Evolutionary conservation across 2,888 invertebrate species (phyloP), one percentile per base, ranked within the genome.

Genomic region (Megastigmus dorsalis): DNA sequence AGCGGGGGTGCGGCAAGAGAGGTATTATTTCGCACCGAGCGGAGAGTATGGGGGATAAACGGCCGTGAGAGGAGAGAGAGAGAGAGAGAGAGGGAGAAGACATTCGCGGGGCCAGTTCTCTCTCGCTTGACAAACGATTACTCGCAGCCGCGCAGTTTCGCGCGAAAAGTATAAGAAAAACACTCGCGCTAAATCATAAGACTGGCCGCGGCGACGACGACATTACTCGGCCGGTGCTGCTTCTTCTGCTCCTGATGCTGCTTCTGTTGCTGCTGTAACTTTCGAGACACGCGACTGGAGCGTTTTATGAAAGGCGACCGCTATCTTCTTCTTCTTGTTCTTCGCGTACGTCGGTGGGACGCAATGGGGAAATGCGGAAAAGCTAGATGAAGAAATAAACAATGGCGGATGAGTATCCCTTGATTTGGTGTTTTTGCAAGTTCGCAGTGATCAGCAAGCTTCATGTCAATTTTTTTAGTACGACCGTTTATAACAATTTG

Each of bases 111-210:
- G 20, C 9, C n/a, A n/a, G n/a, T n/a, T n/a, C n/a, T n/a, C n/a
- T 30, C 30, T n/a, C 38, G 63, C 78, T 78, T 80, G 80, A 80
- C 80, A 80, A 79, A 79, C 78, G 79, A 78, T 79, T 78, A 79
- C 57, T 73, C 75, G 70, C 48, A 4, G 52, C 55, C 33, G 48
- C 23, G 26, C 36, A 30, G 54, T 54, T 54, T 54, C 15, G 50
- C 23, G 55, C 18, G 48, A n/a, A 68, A 69, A 57, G 73, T 55
- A 30, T 62, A 73, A 73, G 68, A 68, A 74, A n/a, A 74, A 68
- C 57, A 68, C 45, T 63, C 55, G 63, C 48, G 48, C 55, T 74
- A 54, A 74, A 74, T 74, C 74, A 69, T 69, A 43, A 45, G 45
- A 23, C 20, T n/a, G 23, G 38, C 18, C n/a, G 4, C 9, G 41